phyloP scores from a whole-genome alignment of 2,113 vertebrate genomes.

The Porphyrio hochstetteri region DNA sequence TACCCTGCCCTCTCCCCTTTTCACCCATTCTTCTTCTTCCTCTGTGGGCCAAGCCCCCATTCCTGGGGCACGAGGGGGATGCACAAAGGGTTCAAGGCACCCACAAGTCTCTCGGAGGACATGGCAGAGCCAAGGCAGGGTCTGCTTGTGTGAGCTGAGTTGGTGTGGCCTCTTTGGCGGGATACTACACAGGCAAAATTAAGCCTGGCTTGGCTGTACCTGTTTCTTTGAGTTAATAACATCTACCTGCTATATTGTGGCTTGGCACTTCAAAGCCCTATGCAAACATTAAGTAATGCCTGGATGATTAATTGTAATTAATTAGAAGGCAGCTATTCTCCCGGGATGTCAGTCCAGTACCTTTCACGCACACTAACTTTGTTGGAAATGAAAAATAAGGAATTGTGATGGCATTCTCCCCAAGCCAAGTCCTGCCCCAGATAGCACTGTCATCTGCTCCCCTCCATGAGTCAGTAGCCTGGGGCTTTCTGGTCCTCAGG shows the following conservation, averaged over 20 bases:
- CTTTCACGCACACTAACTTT: background rate
- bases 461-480: conserved; percentile 53
- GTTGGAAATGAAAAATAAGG: conserved; percentile 42
- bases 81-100: background rate
- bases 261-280: conserved; percentile 30
- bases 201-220: background rate
- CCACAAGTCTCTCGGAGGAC: background rate
- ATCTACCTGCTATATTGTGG: background rate
- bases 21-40: background rate
- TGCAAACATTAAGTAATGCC: conserved; percentile 64
- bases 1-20: background rate
- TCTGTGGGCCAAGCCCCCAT: fast-evolving
- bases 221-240: background rate
- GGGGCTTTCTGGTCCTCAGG: conserved; percentile 20
- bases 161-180: background rate
- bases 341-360: conserved; percentile 27
- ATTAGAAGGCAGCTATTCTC: conserved; percentile 42
- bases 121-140: background rate
- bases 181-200: background rate
- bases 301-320: conserved; percentile 63
- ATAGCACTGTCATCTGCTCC: conserved; percentile 61
- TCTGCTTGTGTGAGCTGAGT: background rate
- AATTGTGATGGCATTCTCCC: conserved; percentile 16
- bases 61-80: background rate
- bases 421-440: conserved; percentile 57